Base-by-base conservation (phyloP, 2,113 vertebrate genomes). In the Percopsis transmontana region DNA sequence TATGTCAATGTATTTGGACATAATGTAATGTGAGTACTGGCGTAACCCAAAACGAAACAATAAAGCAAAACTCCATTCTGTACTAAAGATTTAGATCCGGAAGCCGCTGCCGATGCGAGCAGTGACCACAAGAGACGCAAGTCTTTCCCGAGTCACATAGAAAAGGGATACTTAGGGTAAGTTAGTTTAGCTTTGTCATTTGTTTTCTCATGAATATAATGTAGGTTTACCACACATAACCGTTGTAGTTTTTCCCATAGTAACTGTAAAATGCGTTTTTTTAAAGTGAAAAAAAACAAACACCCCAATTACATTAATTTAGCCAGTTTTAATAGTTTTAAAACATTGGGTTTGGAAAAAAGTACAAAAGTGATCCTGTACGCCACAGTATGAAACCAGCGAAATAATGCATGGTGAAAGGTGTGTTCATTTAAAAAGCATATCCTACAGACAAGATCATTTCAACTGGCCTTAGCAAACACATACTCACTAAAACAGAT, bases 261-360 rank as follows among this genome's bases (percentile, higher is more conserved):
- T 13, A 53, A 53, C 21, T 23, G 20, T 12, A 53, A 24, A 53
- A 11, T 18, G 20, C 48, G 8, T 18, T n/a, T 48, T 48, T 11
- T 14, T 23, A 12, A 20, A 19, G 48, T 51, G 5, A 51, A 21
- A 67, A 73, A 20, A 76, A 63, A 76, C 48, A 61, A 52, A 60
- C 2, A 71, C 16, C 66, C 54, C 57, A 54, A 0, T 18, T 75
- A 74, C 64, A n/a, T 68, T 53, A 76, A 27, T 94, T 94, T 92
- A 92, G 89, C 89, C 78, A 91, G 89, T 87, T 98, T 90, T 93
- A 92, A 90, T 98, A 94, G 92, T 95, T 96, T 95, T 95, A 95
- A 97, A 97, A 96, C 94, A 92, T 90, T 92, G 91, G 89, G 90
- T 94, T 95, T 97, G 94, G 92, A 96, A 94, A 89, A 96, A 95